phyloP scores from a whole-genome alignment of 2,113 vertebrate species.

The Pipa parva region DNA sequence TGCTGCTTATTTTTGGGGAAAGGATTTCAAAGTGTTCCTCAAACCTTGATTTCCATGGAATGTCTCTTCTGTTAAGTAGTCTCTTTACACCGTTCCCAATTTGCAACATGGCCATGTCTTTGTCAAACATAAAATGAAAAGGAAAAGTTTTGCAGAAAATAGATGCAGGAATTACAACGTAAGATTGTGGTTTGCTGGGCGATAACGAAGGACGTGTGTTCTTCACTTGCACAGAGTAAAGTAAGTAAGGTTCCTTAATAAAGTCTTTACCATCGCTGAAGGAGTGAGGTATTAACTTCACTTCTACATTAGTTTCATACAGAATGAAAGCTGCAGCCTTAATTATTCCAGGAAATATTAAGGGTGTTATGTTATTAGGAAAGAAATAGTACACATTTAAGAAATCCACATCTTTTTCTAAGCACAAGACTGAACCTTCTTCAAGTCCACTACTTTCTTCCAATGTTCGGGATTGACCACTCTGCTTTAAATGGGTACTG shows the following conservation, averaged over 20 bases:
- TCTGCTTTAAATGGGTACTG: slow-evolving; percentile 89
- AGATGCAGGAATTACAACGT: slow-evolving; percentile 81
- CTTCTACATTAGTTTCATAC: slow-evolving; percentile 83
- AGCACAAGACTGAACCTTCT: slow-evolving; percentile 86
- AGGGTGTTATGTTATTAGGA: slow-evolving; percentile 76
- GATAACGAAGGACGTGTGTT: slow-evolving; percentile 78
- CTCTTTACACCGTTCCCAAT: slow-evolving; percentile 87
- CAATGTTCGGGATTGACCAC: slow-evolving; percentile 63
- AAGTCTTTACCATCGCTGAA: slow-evolving; percentile 75
- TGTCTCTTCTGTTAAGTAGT: slow-evolving; percentile 77
- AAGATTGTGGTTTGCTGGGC: slow-evolving; percentile 80
- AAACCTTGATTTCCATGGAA: slow-evolving; percentile 74
- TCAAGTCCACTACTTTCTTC: slow-evolving; percentile 66
- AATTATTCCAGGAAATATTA: slow-evolving; percentile 88
- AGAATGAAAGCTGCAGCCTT: slow-evolving; percentile 82
- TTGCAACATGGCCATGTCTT: slow-evolving; percentile 85
- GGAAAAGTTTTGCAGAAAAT: slow-evolving; percentile 94
- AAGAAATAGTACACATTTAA: slow-evolving; percentile 93
- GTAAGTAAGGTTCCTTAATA: slow-evolving; percentile 81
- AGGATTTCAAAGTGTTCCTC: slow-evolving; percentile 88
- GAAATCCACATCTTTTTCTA: slow-evolving; percentile 87
- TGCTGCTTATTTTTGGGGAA: slow-evolving; percentile 81
- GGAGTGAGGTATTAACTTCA: slow-evolving; percentile 68
- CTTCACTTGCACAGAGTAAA: slow-evolving; percentile 81
- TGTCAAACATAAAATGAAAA: slow-evolving; percentile 93